A percentile compares a stretch with the other conserved stretches of the same genome.
These are phyloP conservation scores for Puntigrus tetrazona DNA, from an alignment of 2,113 vertebrate genomes.

Conservation along the genomic window DNA sequence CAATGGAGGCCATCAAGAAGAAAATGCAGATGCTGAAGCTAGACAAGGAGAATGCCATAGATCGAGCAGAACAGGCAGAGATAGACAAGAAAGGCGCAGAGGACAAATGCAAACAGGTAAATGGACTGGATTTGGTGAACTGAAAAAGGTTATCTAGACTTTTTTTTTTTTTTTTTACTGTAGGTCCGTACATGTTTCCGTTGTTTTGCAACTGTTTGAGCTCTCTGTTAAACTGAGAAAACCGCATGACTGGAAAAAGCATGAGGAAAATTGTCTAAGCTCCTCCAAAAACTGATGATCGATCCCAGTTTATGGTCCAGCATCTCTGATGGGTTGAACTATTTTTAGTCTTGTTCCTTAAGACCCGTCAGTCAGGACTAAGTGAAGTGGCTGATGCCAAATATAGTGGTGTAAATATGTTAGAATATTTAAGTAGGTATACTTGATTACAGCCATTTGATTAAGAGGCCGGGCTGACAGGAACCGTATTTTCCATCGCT, in stretches of 20 bases:
- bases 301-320: neutral
- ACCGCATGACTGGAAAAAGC: neutral
- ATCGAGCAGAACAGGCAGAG: constrained; percentile 93
- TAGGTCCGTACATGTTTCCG: too few relatives aligned
- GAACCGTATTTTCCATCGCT: neutral
- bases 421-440: neutral
- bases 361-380: neutral
- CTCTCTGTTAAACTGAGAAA: neutral
- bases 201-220: neutral
- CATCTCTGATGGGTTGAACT: neutral
- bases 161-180: too few relatives aligned
- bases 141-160: too few relatives aligned
- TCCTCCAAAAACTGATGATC: neutral
- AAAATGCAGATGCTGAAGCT: constrained; percentile 98
- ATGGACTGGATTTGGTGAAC: too few relatives aligned
- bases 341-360: constrained; percentile 23
- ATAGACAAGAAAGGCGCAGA: constrained; percentile 95
- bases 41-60: constrained; percentile 96
- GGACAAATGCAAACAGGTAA: constrained; percentile 92
- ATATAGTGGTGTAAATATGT: constrained; percentile 15
- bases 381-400: neutral
- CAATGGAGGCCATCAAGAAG: constrained; percentile 97
- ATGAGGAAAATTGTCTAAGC: neutral
- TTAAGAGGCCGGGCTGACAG: neutral
- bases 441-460: neutral